Conservation (phyloP, 1,140 invertebrate species). For the Cataglyphis hispanica region DNA sequence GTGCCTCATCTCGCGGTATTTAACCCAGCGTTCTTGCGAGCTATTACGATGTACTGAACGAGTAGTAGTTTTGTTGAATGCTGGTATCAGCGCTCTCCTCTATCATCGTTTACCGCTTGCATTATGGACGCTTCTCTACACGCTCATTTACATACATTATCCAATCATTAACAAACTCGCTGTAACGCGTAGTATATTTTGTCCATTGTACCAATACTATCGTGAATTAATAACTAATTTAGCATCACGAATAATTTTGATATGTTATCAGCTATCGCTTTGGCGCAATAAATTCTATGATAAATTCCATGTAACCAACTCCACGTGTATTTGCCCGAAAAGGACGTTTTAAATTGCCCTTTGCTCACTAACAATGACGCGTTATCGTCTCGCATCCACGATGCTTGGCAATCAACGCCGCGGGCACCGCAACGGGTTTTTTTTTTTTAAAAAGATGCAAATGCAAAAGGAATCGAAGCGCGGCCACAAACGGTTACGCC, state of each 20-base stretch:
- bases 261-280: neutral
- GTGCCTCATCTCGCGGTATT: conserved; percentile 22
- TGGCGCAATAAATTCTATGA: neutral
- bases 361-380: neutral
- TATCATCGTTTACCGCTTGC: conserved; percentile 21
- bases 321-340: no score
- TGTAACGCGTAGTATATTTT: neutral
- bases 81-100: conserved; percentile 11
- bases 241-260: neutral
- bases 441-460: conserved; percentile 17
- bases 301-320: neutral
- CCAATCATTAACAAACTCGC: conserved; percentile 14
- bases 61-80: conserved; percentile 10
- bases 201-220: neutral
- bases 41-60: conserved; percentile 6
- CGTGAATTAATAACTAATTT: conserved; percentile 10
- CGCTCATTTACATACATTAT: conserved; percentile 28
- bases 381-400: neutral
- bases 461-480: conserved; percentile 10
- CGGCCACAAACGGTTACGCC: conserved; percentile 18
- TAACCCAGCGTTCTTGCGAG: conserved; percentile 20
- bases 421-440: neutral
- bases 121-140: neutral
- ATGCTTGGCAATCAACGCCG: neutral
- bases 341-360: neutral